These are phyloP conservation scores for Lasiommata megera DNA, from an alignment of 2,888 invertebrate genomes.

Conservation along the genomic window DNA sequence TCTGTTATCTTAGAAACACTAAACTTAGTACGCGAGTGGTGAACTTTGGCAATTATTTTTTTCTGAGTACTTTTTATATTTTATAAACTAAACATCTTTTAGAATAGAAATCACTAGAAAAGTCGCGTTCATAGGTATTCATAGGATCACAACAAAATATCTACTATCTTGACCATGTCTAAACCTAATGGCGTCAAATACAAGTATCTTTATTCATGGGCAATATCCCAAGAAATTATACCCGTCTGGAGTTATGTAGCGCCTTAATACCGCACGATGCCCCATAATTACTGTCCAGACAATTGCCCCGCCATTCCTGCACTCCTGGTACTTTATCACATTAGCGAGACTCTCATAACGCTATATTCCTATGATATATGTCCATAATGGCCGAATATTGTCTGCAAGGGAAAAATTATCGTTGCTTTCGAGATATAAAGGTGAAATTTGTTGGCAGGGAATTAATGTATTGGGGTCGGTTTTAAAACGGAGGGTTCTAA, in stretches of 20 bases:
- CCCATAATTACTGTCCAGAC: conserved; percentile 72
- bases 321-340: conserved; percentile 62
- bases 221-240: conserved; percentile 66
- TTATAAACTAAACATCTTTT: too few species aligned
- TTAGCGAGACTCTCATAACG: conserved; percentile 70
- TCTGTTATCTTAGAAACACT: too few species aligned
- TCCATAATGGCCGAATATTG: conserved; percentile 45
- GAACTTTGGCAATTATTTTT: too few species aligned
- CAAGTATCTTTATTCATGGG: conserved; percentile 23
- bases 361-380: conserved; percentile 75
- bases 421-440: conserved; percentile 43
- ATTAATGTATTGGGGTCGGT: conserved; percentile 47
- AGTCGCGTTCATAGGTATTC: not conserved
- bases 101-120: too few species aligned
- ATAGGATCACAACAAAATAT: not conserved
- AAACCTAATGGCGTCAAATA: conserved; percentile 1
- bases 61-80: too few species aligned
- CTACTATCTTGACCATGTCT: not conserved
- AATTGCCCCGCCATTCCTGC: conserved; percentile 64
- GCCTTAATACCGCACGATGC: conserved; percentile 53
- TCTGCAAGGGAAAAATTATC: conserved; percentile 42
- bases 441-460: conserved; percentile 45
- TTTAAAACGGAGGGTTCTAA: conserved; percentile 76
- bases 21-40: too few species aligned
- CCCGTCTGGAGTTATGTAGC: conserved; percentile 51